Evolutionary conservation across 2,888 invertebrate genomes (phyloP).

Genomic region (Chrysolina oricalcia): DNA sequence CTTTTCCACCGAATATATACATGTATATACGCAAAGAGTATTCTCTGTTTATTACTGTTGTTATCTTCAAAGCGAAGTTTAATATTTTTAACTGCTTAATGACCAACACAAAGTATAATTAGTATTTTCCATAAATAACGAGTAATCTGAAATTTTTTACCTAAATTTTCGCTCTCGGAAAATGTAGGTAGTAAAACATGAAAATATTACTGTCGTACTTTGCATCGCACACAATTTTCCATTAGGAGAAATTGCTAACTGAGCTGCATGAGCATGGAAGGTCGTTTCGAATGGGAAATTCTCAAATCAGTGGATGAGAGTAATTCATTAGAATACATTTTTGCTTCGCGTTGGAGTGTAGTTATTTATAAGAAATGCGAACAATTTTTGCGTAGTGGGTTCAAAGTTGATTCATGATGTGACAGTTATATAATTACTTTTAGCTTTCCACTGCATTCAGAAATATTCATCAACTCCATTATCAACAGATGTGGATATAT

Average conservation of each 20-base stretch:
- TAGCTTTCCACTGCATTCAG: too few species aligned
- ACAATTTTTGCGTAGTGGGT: too few species aligned
- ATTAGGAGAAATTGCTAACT: conserved; percentile 17
- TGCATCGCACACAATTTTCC: conserved; percentile 30
- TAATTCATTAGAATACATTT: not conserved
- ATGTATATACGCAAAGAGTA: not conserved
- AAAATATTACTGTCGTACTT: conserved; percentile 41
- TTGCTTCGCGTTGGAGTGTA: not conserved
- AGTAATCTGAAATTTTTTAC: conserved; percentile 43
- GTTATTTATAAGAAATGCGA: not conserved
- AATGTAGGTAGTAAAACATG: conserved; percentile 37
- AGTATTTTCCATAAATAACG: conserved; percentile 41
- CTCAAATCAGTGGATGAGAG: not conserved
- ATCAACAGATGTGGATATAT: too few species aligned
- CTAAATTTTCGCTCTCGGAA: conserved; percentile 30
- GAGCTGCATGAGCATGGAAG: conserved; percentile 7
- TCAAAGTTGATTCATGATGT: too few species aligned
- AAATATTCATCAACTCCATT: too few species aligned
- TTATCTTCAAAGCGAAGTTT: conserved; percentile 45
- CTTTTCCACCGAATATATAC: not conserved
- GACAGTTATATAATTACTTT: too few species aligned
- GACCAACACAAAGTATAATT: conserved; percentile 47
- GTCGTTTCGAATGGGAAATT: conserved; percentile 3
- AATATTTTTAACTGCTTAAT: conserved; percentile 48
- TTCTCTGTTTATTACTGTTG: conserved; percentile 38